phyloP scores from a whole-genome alignment of 2,797 vertebrate genomes.

The Melanotaenia maccullochi region DNA sequence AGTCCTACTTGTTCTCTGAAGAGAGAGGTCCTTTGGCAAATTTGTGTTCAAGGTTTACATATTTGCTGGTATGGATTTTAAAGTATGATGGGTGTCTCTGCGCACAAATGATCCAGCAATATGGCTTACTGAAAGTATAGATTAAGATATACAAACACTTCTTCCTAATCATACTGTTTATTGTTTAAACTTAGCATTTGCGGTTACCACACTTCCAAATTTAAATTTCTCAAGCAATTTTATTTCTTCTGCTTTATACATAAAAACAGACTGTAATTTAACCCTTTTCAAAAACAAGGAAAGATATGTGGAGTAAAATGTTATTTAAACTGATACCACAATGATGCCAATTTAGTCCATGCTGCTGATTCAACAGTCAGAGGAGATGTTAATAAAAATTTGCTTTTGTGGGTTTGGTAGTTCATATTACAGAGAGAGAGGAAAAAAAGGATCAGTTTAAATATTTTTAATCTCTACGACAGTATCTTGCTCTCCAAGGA shows the following conservation, averaged over 20 bases:
- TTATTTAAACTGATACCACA: conserved; percentile 35
- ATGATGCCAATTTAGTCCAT: conserved; percentile 33
- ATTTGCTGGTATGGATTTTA: not conserved
- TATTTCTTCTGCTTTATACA: not conserved
- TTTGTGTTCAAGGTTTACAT: not conserved
- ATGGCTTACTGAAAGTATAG: too few species aligned
- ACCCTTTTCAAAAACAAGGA: not conserved
- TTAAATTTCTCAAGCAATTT: too few species aligned
- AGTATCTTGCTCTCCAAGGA: not conserved
- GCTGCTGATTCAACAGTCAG: conserved; percentile 30
- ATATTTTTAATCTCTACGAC: not conserved
- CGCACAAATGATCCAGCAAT: too few species aligned
- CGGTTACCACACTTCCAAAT: too few species aligned
- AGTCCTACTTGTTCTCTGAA: not conserved
- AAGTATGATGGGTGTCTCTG: not conserved
- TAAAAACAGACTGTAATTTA: not conserved
- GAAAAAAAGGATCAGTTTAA: not conserved
- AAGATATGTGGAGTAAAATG: conserved; percentile 13
- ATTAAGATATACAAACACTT: too few species aligned
- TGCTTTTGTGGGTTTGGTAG: not conserved
- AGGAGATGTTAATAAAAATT: conserved; percentile 8
- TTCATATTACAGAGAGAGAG: not conserved
- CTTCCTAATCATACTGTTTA: too few species aligned
- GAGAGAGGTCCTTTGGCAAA: not conserved
- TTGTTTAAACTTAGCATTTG: too few species aligned